Base-by-base conservation (phyloP, 2,888 invertebrate species). In the Heliconius sara region DNA sequence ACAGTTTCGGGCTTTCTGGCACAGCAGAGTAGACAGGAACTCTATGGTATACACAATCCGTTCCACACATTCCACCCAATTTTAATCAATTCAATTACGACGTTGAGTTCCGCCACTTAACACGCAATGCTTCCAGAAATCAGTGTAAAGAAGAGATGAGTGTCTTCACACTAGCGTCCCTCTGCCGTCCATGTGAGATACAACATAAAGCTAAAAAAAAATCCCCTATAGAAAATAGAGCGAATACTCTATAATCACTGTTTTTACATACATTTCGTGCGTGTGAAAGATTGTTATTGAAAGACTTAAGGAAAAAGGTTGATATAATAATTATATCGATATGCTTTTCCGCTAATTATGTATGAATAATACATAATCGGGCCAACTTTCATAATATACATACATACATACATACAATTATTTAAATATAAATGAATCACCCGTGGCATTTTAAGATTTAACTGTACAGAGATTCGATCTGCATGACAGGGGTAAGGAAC, bases 401-500 rank as follows among this genome's bases (percentile, higher is more conserved):
- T 65, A 65, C 43, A 68, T 68, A 39, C 39, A 84, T 83, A 80
- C n/a, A 25, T 65, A 39, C 79, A 83, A 25, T 43, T 68, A 25
- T 10, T 16, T 47, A 52, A 52, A 83, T 81, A 76, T 30, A 60
- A 77, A 78, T 86, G 86, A 85, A 75, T 85, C 85, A 85, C 66
- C 63, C 79, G 63, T 85, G 84, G 83, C 82, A 85, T 85, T 84
- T 52, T 82, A 75, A 80, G 77, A 82, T 81, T 84, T 85, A 84
- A 85, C 84, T 84, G 86, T 85, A 85, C 82, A 80, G 72, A 81
- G 85, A 84, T 86, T 71, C 65, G 80, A 85, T 84, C 83, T 82
- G 83, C 70, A 84, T 84, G 78, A 43, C 79, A 79, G 83, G 75
- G 52, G 82, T 80, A 39, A n/a, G 70, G 1, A 70, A 70, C 70